Evolutionary conservation across 2,888 invertebrate genomes (phyloP).

Genomic region (Tetrapedia diversipes): DNA sequence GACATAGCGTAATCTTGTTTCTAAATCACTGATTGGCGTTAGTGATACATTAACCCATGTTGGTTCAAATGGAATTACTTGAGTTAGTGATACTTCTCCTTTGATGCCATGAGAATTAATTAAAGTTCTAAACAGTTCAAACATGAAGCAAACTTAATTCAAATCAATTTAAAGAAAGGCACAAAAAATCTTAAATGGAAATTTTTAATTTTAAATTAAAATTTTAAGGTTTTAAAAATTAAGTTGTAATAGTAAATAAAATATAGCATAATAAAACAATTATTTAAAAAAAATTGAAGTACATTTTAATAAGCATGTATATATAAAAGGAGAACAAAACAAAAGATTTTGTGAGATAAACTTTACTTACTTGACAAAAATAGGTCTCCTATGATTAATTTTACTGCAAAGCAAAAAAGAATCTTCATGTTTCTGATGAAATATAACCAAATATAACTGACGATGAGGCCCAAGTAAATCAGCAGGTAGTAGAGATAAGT

Average conservation of each 20-base stretch:
- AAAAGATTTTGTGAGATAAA: constrained; percentile 2
- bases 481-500: constrained; percentile 88
- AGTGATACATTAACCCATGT: constrained; percentile 91
- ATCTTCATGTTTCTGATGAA: constrained; percentile 90
- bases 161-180: background rate
- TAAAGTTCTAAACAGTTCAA: constrained; percentile 84
- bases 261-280: background rate
- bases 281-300: background rate
- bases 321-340: background rate
- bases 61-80: constrained; percentile 92
- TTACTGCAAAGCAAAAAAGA: constrained; percentile 93
- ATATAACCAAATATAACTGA: constrained; percentile 91
- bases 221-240: no score
- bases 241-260: no score
- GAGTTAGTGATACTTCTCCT: constrained; percentile 90
- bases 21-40: constrained; percentile 87
- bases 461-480: constrained; percentile 91
- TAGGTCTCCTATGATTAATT: constrained; percentile 87
- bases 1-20: constrained; percentile 89
- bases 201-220: no score
- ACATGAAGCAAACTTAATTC: constrained; percentile 13
- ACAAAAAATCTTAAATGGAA: no score
- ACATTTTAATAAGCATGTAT: background rate
- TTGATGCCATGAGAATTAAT: constrained; percentile 91
- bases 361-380: constrained; percentile 87